Base-by-base conservation (phyloP, 23 tunicate genomes). In the Halocynthia aurantium region DNA sequence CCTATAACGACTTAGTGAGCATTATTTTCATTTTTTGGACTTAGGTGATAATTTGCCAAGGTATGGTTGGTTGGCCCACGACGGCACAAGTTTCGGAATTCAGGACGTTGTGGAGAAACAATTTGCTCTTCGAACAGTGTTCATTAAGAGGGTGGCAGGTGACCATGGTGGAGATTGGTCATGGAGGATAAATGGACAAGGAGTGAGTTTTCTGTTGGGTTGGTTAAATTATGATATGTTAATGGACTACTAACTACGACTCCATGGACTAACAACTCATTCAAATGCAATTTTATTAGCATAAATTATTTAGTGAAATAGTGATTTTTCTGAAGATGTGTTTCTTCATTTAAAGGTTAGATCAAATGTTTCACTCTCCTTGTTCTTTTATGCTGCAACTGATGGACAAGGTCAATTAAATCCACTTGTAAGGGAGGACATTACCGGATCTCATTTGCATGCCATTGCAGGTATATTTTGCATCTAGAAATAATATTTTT, bases 91-190 rank as follows among this genome's bases (percentile, higher is more conserved):
- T 54, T 96, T 96, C 83, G 99, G 99, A 13, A 82, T 86, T 6
- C 99, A 96, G 69, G 89, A 85, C 58, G 86, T 96, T 82, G 80
- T 80, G 2, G 99, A 96, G 53, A 78, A 80, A 55, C 82, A 81
- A 0, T 96, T 53, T 65, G 69, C 53, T 50, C 72, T 96, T 13
- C 67, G 87, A 55, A 96, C 99, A 12, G 85, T 85, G 58, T 89
- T 96, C 80, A 93, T 96, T 19, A 96, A 96, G 70, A 61, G 53
- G 20, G 56, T 69, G 11, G 94, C 85, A 51, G 99, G 99, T 8
- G 64, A 80, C 53, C 87, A 96, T 80, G 99, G 99, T 55, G 99
- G 99, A n/a, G 99, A 96, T 66, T 96, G 99, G 99, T 73, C 99
- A 50, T 89, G 96, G 96, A 89, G 93, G 63, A 71, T 93, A 22